phyloP scores from a whole-genome alignment of 30 jellyfish, hydroid and myxozoan genomes.

The Mastigias papua region DNA sequence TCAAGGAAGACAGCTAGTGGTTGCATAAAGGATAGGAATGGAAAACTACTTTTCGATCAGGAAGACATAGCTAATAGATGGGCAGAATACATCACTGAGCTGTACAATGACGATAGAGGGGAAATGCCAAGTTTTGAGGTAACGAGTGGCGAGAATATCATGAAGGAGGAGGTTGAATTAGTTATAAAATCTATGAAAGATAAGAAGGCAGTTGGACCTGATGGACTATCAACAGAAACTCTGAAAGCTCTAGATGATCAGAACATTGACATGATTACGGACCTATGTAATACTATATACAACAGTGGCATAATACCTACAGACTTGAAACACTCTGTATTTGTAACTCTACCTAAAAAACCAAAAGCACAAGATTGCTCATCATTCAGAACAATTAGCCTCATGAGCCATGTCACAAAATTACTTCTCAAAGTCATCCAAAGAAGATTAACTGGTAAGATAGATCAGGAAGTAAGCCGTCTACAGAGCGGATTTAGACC shows the following conservation, averaged over 20 bases:
- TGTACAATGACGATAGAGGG: constrained; percentile 38
- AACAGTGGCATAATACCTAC: constrained; percentile 27
- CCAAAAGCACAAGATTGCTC: constrained; percentile 34
- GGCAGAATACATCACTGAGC: constrained; percentile 44
- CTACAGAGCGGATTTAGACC: not conserved
- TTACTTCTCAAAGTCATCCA: not conserved
- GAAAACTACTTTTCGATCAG: constrained; percentile 18
- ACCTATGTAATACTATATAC: not conserved
- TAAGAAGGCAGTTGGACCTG: constrained; percentile 7
- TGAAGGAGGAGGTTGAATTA: constrained; percentile 18
- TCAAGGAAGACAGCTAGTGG: constrained; percentile 19
- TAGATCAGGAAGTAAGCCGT: not conserved
- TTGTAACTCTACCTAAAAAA: constrained; percentile 18
- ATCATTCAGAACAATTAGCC: constrained; percentile 22
- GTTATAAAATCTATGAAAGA: constrained; percentile 14
- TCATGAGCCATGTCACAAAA: constrained; percentile 5
- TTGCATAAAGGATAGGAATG: constrained; percentile 37
- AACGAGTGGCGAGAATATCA: constrained; percentile 3
- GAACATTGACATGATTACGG: not conserved
- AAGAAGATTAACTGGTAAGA: not conserved
- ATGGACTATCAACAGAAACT: constrained; percentile 11
- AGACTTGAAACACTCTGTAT: not conserved
- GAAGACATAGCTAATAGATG: not conserved
- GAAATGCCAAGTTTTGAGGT: not conserved
- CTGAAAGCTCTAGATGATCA: constrained; percentile 28